Percentiles rank a stretch among this genome's conserved stretches.
These are phyloP conservation scores for Eclectus roratus DNA, from an alignment of 2,113 vertebrate species.

Conservation along the genomic window DNA sequence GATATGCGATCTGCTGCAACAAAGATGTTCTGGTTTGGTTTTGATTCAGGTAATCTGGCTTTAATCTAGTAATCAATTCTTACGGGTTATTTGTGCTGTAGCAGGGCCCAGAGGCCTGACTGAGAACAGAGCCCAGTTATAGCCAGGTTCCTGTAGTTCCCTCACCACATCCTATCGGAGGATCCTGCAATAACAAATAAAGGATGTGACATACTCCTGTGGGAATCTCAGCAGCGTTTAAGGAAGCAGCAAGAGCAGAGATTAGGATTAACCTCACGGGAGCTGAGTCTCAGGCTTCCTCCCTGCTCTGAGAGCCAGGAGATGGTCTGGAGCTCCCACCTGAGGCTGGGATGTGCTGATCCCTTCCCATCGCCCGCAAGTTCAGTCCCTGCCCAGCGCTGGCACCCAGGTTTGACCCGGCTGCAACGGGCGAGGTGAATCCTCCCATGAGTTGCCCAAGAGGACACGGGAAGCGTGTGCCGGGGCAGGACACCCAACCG, in stretches of 20 bases:
- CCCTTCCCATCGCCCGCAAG: not conserved
- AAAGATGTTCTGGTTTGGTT: not conserved
- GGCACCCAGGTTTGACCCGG: not conserved
- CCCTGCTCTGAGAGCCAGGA: not conserved
- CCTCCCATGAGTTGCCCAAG: not conserved
- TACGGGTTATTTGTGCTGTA: not conserved
- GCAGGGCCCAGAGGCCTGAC: not conserved
- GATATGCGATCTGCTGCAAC: not conserved
- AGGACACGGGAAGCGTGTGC: not conserved
- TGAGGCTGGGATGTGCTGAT: not conserved
- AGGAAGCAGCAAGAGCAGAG: not conserved
- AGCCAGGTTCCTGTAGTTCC: not conserved
- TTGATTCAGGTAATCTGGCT: not conserved
- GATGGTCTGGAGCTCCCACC: fast-evolving
- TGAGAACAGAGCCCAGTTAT: not conserved
- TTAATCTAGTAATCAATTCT: not conserved
- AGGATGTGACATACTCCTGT: not conserved
- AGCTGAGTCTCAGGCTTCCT: not conserved
- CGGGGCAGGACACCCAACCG: not conserved
- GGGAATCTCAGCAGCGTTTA: not conserved
- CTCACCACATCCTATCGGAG: not conserved
- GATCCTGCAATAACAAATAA: not conserved
- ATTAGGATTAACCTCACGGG: fast-evolving
- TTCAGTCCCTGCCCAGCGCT: not conserved
- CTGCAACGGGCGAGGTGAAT: not conserved